phyloP scores from a whole-genome alignment of 1,140 invertebrate genomes.

The Monomorium pharaonis region DNA sequence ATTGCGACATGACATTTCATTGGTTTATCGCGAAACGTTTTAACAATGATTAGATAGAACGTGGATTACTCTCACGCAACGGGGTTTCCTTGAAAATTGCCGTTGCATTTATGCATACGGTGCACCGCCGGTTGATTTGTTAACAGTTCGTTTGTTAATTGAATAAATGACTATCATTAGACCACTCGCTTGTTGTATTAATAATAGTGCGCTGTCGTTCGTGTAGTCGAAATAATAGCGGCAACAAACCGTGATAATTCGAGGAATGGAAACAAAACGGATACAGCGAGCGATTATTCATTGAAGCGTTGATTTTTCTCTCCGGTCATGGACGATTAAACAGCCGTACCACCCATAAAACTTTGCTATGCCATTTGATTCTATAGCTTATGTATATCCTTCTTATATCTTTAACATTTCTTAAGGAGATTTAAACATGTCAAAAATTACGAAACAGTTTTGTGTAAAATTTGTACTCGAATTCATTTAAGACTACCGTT shows the following conservation, averaged over 20 bases:
- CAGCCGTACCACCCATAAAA: constrained; percentile 9
- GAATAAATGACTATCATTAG: constrained; percentile 36
- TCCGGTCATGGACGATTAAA: constrained; percentile 57
- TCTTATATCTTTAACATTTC: background rate
- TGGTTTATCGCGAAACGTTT: constrained; percentile 22
- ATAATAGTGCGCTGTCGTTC: background rate
- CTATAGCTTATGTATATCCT: background rate
- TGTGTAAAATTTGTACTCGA: background rate
- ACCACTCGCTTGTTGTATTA: constrained; percentile 16
- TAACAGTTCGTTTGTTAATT: constrained; percentile 38
- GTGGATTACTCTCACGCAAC: background rate
- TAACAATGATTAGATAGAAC: constrained; percentile 38
- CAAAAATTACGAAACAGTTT: background rate
- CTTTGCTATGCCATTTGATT: constrained; percentile 38
- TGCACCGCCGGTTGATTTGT: constrained; percentile 15
- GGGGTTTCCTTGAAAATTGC: constrained; percentile 11
- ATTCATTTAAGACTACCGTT: background rate
- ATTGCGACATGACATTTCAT: constrained; percentile 12
- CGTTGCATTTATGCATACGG: background rate
- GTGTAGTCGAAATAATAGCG: constrained; percentile 10
- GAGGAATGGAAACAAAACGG: constrained; percentile 43
- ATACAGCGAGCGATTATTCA: constrained; percentile 53
- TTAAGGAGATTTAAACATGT: background rate
- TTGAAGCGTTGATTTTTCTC: constrained; percentile 56
- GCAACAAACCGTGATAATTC: constrained; percentile 23